A percentile compares a stretch with the other conserved stretches of the same genome.
Conservation (phyloP, 2,888 invertebrate species). For the Drosophila testacea region DNA sequence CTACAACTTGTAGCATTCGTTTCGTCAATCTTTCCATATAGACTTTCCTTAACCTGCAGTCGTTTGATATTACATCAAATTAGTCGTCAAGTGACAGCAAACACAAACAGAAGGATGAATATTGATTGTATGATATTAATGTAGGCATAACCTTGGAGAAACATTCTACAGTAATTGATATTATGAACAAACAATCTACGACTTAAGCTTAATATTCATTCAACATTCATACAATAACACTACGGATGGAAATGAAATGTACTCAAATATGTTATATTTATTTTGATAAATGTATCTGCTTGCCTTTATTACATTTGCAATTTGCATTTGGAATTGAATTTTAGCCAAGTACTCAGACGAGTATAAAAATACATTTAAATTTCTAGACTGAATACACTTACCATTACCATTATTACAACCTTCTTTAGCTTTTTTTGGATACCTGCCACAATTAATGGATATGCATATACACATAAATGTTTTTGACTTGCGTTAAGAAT, state of each 20-base stretch:
- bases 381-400: constrained; percentile 14
- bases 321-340: constrained; percentile 26
- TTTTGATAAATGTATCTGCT: constrained; percentile 15
- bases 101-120: constrained; percentile 45
- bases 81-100: constrained; percentile 37
- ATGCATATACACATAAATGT: background rate
- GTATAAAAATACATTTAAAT: constrained; percentile 12
- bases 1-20: constrained; percentile 66
- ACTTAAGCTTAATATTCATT: background rate
- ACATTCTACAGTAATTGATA: constrained; percentile 9
- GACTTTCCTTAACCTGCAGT: constrained; percentile 28
- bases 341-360: constrained; percentile 6
- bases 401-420: background rate
- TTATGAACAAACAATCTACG: background rate
- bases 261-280: constrained; percentile 15
- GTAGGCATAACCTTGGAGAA: background rate
- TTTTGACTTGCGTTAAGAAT: constrained; percentile 6
- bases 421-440: background rate
- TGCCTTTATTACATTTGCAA: constrained; percentile 22
- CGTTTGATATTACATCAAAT: constrained; percentile 41
- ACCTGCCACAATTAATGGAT: constrained; percentile 26
- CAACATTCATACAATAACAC: background rate
- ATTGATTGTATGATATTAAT: constrained; percentile 42
- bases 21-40: constrained; percentile 15
- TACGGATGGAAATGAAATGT: background rate